A percentile compares a stretch with the other conserved stretches of the same genome.
These are phyloP conservation scores for Plemyria rubiginata DNA, from an alignment of 2,888 invertebrate genomes.

Conservation along the genomic window DNA sequence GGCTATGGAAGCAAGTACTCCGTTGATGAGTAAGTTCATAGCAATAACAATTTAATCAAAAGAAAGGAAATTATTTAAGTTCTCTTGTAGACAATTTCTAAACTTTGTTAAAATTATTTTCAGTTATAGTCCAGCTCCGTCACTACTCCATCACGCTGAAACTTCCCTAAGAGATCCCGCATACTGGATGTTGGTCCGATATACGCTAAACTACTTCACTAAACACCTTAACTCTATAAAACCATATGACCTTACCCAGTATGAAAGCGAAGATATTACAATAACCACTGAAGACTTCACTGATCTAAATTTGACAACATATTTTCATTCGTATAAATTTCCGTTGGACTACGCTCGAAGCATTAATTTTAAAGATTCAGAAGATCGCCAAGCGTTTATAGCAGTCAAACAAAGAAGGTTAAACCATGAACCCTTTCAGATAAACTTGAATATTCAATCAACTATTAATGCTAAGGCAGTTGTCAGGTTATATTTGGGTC, in stretches of 20 bases:
- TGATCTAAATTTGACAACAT: slow-evolving; percentile 58
- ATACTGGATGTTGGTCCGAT: slow-evolving; percentile 68
- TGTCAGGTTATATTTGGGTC: slow-evolving; percentile 71
- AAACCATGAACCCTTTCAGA: slow-evolving; percentile 59
- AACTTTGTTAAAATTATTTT: slow-evolving; percentile 19
- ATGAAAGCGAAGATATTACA: slow-evolving; percentile 57
- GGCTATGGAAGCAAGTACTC: slow-evolving; percentile 67
- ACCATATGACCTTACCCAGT: slow-evolving; percentile 59
- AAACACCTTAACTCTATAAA: slow-evolving; percentile 61
- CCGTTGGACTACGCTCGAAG: slow-evolving; percentile 59
- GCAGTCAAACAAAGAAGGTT: slow-evolving; percentile 69
- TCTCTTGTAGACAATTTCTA: too few species aligned
- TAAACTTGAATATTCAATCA: slow-evolving; percentile 65
- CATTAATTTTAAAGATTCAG: slow-evolving; percentile 33
- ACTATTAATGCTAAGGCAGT: slow-evolving; percentile 50
- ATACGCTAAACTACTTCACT: slow-evolving; percentile 62
- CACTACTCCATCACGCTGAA: slow-evolving; percentile 71
- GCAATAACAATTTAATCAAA: neutral
- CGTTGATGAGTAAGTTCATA: slow-evolving; percentile 56
- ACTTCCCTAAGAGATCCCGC: slow-evolving; percentile 72
- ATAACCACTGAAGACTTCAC: slow-evolving; percentile 56
- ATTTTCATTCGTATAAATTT: slow-evolving; percentile 65
- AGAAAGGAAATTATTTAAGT: too few species aligned
- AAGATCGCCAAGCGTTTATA: slow-evolving; percentile 43
- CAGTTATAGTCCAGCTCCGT: slow-evolving; percentile 75